Evolutionary conservation across 2,888 invertebrate genomes (phyloP), one percentile per base, ranked within the genome.

Genomic region (Euspilapteryx auroguttella): DNA sequence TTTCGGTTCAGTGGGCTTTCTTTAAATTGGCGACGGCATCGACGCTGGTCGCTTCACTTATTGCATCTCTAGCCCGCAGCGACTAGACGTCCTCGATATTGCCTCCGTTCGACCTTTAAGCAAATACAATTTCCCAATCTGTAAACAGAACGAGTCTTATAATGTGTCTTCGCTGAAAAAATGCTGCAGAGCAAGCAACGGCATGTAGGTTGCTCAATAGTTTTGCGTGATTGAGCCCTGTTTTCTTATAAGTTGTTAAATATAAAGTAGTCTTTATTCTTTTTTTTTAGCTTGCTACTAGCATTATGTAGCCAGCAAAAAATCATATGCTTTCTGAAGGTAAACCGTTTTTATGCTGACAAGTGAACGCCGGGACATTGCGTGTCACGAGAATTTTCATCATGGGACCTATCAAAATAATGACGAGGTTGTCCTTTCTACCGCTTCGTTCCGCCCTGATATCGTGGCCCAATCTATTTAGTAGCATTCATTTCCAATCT

Each of bases 1-100:
- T 77, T 76, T 71, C 77, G 64, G 75, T 76, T 77, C 77, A 77
- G 54, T 77, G 76, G 69, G 75, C 71, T 77, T 77, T 76, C 77
- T 77, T 77, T 76, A 76, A 77, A 77, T 77, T 76, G 76, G 69
- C 73, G 73, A 69, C 62, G 69, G 69, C 62, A 59, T 53, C 51
- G 58, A 44, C 51, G 58, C 65, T 65, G 58, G 61, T 61, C 71
- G 65, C 64, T 56, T 58, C 62, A 63, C 65, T 73, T 73, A 73
- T 75, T 73, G 71, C 73, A 64, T 62, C 69, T 61, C 59, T 58
- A 55, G 55, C 59, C 66, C 56, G 61, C 59, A 61, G 57, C 68
- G 64, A 51, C 59, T 58, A 65, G 57, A 58, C 68, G 66, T 58
- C 66, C 68, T 59, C 66, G 62, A 64, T 75, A 75, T 75, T 75